Evolutionary conservation across 2,888 invertebrate genomes (phyloP).

Genomic region (Chaetoderma sp.): DNA sequence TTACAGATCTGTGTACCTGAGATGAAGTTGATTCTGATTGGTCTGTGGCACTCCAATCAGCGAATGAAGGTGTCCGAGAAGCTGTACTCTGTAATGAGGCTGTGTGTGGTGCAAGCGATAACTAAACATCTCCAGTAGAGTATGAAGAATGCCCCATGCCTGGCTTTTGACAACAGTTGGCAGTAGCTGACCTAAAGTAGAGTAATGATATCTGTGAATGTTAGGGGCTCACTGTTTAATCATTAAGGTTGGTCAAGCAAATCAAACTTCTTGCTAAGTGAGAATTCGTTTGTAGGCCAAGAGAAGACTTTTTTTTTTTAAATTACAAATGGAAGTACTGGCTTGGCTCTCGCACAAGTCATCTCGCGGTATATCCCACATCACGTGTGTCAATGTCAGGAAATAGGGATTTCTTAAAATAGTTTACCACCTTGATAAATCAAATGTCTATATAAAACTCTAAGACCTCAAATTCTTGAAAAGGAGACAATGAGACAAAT

Average conservation of each 20-base stretch:
- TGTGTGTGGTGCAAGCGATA: slow-evolving; percentile 96
- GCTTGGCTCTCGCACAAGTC: no score
- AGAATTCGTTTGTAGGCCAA: neutral
- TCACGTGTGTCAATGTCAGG: no score
- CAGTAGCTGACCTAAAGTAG: slow-evolving; percentile 80
- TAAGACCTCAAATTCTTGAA: neutral
- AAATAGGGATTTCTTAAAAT: no score
- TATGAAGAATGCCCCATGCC: slow-evolving; percentile 96
- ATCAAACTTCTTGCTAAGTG: no score
- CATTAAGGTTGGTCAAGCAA: neutral
- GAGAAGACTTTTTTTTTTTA: no score
- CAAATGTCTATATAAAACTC: no score
- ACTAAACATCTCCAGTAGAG: slow-evolving; percentile 95
- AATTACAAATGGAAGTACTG: neutral
- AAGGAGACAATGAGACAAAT: no score
- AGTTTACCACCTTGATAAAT: no score
- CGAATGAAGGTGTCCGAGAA: slow-evolving; percentile 91
- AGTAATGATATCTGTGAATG: no score
- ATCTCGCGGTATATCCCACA: no score
- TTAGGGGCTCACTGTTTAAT: no score
- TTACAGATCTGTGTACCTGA: slow-evolving; percentile 77
- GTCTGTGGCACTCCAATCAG: slow-evolving; percentile 92
- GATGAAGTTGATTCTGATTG: slow-evolving; percentile 92
- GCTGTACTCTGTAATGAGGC: slow-evolving; percentile 92
- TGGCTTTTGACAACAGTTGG: slow-evolving; percentile 92